A percentile compares a stretch with the other conserved stretches of the same genome.
These are phyloP conservation scores for Eupithecia vulgata DNA, from an alignment of 2,888 invertebrate species.

Conservation along the genomic window DNA sequence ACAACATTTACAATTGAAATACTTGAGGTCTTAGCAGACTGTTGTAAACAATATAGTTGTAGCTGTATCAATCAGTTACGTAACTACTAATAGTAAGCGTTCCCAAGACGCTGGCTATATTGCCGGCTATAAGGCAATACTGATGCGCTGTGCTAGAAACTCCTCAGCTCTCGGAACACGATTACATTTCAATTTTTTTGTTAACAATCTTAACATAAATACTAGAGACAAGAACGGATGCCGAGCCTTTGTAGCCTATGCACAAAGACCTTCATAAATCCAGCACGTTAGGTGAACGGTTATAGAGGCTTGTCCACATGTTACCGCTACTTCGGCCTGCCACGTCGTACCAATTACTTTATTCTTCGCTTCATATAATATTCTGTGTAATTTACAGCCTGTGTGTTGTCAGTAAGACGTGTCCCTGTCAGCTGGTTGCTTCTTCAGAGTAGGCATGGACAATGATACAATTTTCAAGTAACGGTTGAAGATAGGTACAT, in stretches of 20 bases:
- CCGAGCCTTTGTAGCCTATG: neutral
- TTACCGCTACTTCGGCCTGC: neutral
- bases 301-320: constrained; percentile 1
- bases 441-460: neutral
- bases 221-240: neutral
- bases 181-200: too few relatives aligned
- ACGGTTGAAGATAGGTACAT: neutral
- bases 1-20: too few relatives aligned
- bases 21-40: too few relatives aligned
- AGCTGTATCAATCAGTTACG: too few relatives aligned
- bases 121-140: too few relatives aligned
- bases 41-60: too few relatives aligned
- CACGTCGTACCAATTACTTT: neutral
- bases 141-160: too few relatives aligned
- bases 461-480: neutral
- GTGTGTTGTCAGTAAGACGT: too few relatives aligned
- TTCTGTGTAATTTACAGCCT: neutral
- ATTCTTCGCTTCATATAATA: neutral
- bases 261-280: constrained; percentile 18
- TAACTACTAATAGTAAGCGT: too few relatives aligned
- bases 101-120: too few relatives aligned
- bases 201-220: neutral
- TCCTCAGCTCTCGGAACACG: too few relatives aligned
- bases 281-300: constrained; percentile 17
- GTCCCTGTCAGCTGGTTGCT: neutral